Evolutionary conservation across 2,888 invertebrate genomes (phyloP).

Genomic region (Morpho deidamia): DNA sequence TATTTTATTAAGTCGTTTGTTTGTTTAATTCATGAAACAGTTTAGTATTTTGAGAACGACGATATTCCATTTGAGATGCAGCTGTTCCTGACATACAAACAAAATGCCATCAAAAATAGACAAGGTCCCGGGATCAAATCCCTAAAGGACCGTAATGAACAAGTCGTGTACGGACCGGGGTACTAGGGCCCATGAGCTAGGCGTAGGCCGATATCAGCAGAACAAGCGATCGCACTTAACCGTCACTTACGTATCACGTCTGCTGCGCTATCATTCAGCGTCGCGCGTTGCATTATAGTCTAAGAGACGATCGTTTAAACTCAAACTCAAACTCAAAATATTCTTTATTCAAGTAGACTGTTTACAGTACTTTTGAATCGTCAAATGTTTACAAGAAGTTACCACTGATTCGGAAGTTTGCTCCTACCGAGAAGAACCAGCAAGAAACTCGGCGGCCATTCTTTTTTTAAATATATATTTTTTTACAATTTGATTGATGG

Average conservation of each 20-base stretch:
- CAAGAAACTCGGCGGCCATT: no score
- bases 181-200: slow-evolving; percentile 44
- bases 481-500: no score
- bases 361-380: no score
- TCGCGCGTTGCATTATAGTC: slow-evolving; percentile 39
- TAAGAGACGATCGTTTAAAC: neutral
- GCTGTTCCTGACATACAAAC: slow-evolving; percentile 13
- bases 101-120: slow-evolving; percentile 21
- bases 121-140: slow-evolving; percentile 26
- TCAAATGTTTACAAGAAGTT: no score
- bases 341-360: no score
- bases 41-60: no score
- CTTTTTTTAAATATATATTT: no score
- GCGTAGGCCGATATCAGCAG: slow-evolving; percentile 59
- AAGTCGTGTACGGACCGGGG: slow-evolving; percentile 33
- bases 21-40: no score
- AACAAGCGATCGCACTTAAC: slow-evolving; percentile 76
- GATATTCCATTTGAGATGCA: slow-evolving; percentile 2
- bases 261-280: slow-evolving; percentile 71
- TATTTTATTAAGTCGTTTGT: no score
- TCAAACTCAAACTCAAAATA: no score
- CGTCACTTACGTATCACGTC: slow-evolving; percentile 67
- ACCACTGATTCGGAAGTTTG: no score
- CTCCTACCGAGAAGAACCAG: no score
- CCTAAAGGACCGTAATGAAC: slow-evolving; percentile 42